Evolutionary conservation across 2,113 vertebrate species (phyloP), one percentile per base, ranked within the genome.

Genomic region (Kryptolebias marmoratus): DNA sequence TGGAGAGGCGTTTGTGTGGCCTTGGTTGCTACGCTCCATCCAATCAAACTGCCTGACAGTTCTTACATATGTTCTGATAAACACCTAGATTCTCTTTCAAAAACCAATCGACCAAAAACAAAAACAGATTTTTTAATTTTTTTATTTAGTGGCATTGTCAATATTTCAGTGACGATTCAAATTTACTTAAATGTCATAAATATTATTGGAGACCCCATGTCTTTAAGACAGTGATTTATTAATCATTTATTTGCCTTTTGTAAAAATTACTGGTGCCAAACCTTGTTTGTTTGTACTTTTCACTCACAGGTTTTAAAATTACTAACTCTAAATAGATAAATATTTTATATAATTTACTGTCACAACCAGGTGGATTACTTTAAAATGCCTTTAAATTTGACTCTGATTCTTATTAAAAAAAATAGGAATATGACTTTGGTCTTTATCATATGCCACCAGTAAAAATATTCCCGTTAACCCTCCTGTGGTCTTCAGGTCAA

Each of bases 41-140:
- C 89, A 90, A 90, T 91, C 89, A 89, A 85, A 85, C 80, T 36
- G 71, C 84, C 83, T 66, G 73, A 50, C 68, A 58, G 63, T 58
- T 79, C 79, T 31, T 44, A 73, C 74, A 76, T 54, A 42, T 70
- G 78, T 80, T 73, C 83, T 82, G 63, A 90, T 87, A 79, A 77
- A 84, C 62, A 72, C 11, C 44, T 59, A 79, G 89, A 83, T 79
- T 3, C 44, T 10, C 12, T 61, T 57, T 57, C 2, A 32, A 16
- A 60, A 57, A 60, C 22, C 0, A n/a, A 5, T 11, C 11, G 10
- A 14, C 6, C 1, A 30, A 55, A 1, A 55, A 6, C 2, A 3
- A 28, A 14, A 0, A 36, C 3, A 1, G 1, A 13, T 12, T 27
- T 60, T 22, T 2, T 16, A 8, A 5, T 15, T 3, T 9, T 36